A percentile compares a stretch with the other conserved stretches of the same genome.
Evolutionary conservation across 2,888 invertebrate species (phyloP).

Genomic region (Lydus trimaculatus): DNA sequence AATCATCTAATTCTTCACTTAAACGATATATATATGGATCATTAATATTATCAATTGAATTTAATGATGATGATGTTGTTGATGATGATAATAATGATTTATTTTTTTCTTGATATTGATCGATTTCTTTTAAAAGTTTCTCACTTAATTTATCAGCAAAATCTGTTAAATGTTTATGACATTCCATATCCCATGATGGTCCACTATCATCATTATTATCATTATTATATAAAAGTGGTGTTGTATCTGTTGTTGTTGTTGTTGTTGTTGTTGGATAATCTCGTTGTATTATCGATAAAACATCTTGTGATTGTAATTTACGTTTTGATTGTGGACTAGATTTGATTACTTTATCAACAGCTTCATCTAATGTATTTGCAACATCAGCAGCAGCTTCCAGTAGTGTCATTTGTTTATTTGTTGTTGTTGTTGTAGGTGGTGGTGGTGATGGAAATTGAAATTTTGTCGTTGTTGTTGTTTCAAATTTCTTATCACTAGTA

Average conservation of each 20-base stretch:
- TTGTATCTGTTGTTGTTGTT: conserved; percentile 40
- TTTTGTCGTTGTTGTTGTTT: conserved; percentile 25
- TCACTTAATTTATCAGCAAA: conserved; percentile 85
- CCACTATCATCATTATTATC: conserved; percentile 29
- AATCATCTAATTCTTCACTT: conserved; percentile 66
- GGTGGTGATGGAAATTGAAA: conserved; percentile 43
- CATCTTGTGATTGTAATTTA: conserved; percentile 43
- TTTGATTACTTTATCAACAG: conserved; percentile 73
- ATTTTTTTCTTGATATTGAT: conserved; percentile 65
- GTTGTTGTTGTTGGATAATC: conserved; percentile 33
- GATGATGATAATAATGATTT: conserved; percentile 55
- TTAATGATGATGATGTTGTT: conserved; percentile 52
- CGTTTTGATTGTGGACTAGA: conserved; percentile 62
- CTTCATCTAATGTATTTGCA: conserved; percentile 71
- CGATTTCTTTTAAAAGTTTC: conserved; percentile 80
- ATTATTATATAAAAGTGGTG: conserved; percentile 47
- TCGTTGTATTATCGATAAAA: conserved; percentile 45
- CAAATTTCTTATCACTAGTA: conserved; percentile 24
- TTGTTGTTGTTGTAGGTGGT: conserved; percentile 31
- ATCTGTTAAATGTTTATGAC: conserved; percentile 75
- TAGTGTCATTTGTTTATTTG: conserved; percentile 59
- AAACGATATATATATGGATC: conserved; percentile 69
- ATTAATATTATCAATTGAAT: conserved; percentile 66
- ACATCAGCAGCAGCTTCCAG: conserved; percentile 73
- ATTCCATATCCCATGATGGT: conserved; percentile 68